Percentiles rank a stretch among this genome's conserved stretches.
Evolutionary conservation across 1,140 invertebrate species (phyloP).

Genomic region (Cydia amplana): DNA sequence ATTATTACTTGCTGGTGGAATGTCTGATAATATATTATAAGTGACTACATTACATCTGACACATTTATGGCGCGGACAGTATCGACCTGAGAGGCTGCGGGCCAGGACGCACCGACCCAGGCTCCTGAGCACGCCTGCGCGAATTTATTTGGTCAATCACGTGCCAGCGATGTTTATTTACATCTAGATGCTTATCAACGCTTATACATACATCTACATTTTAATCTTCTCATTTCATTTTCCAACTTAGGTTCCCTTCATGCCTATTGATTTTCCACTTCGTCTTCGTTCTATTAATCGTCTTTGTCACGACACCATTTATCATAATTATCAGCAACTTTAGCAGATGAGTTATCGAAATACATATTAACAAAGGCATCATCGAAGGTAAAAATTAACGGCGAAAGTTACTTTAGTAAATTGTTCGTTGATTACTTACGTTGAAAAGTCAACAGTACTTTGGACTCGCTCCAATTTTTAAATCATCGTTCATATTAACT

Average conservation of each 20-base stretch:
- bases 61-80: slow-evolving; percentile 4
- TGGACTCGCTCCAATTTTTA: background rate
- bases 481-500: background rate
- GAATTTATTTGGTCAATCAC: slow-evolving; percentile 28
- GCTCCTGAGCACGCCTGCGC: slow-evolving; percentile 21
- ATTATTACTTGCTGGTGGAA: background rate
- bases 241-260: background rate
- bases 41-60: slow-evolving; percentile 1
- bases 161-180: slow-evolving; percentile 43
- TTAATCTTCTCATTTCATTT: background rate
- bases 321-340: background rate
- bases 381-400: background rate
- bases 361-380: background rate
- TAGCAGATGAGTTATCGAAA: background rate
- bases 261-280: background rate
- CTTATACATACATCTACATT: background rate
- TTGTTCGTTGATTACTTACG: slow-evolving; percentile 1
- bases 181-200: slow-evolving; percentile 34
- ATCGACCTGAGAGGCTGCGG: slow-evolving; percentile 1
- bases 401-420: background rate
- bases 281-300: background rate
- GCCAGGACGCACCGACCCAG: slow-evolving; percentile 13
- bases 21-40: background rate
- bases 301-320: background rate
- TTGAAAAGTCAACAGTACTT: background rate